Base-by-base conservation (phyloP, 1,140 invertebrate species). In the Polypedilum vanderplanki region DNA sequence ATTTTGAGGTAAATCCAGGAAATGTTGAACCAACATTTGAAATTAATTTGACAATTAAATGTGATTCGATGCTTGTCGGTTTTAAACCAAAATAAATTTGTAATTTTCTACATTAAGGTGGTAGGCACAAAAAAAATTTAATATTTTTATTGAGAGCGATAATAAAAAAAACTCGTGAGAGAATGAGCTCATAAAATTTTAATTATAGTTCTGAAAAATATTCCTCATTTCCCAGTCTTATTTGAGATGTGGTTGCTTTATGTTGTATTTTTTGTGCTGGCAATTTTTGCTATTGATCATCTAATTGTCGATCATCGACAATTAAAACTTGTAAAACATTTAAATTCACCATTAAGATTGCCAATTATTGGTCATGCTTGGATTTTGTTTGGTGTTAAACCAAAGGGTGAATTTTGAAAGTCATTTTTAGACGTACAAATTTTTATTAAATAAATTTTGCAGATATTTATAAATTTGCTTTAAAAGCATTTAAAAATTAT, bases 21-120 rank as follows among this genome's bases (percentile, higher is more conserved):
- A 0, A 87, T 90, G 75, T 84, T 85, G 22, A 75, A 77, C 2
- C 74, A 77, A 8, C 76, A 77, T 5, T 80, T 85, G 24, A 85
- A 84, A 79, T 83, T 15, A 24, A 75, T 7, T 15, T 75, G 0
- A 64, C 73, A 3, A 10, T 75, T 8, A 46, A 40, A 20, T 57
- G 70, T 18, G 24, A 73, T 7, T 73, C 46, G 15, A 12, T 57
- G 12, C 46, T 57, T 57, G 46, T 57, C 1, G 12, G 46, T 15
- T 57, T 57, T 15, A 4, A 57, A 15, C 12, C 3, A 15, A 57
- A 57, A 46, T 46, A 46, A 15, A 46, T 64, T n/a, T 74, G 20
- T 41, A 10, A 40, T 20, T 41, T 24, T 70, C 24, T 3, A 33
- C 24, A 33, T 5, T 33, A n/a, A n/a, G n/a, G 24, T 33, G 24